A percentile compares a stretch with the other conserved stretches of the same genome.
Evolutionary conservation across 2,888 invertebrate species (phyloP).

Genomic region (Hermaeophaga mercurialis): DNA sequence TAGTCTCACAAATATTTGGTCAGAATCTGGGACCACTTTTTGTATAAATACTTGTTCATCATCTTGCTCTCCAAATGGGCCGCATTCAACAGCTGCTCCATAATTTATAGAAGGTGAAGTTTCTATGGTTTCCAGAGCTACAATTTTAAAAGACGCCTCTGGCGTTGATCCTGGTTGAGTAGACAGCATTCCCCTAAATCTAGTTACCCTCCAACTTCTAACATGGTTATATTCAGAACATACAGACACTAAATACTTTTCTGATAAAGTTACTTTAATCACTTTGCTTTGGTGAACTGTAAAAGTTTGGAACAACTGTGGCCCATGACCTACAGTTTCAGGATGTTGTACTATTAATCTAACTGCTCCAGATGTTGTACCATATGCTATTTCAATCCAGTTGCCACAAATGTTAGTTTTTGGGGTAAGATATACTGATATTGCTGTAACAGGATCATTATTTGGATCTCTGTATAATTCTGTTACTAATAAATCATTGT

Average conservation of each 20-base stretch:
- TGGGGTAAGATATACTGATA: slow-evolving; percentile 98
- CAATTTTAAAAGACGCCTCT: slow-evolving; percentile 94
- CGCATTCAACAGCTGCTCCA: slow-evolving; percentile 61
- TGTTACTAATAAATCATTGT: slow-evolving; percentile 96
- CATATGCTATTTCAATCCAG: slow-evolving; percentile 99
- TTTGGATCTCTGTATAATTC: slow-evolving; percentile 94
- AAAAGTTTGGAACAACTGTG: slow-evolving; percentile 97
- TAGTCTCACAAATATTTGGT: slow-evolving; percentile 89
- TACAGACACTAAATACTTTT: slow-evolving; percentile 93
- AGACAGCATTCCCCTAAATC: slow-evolving; percentile 98
- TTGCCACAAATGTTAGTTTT: slow-evolving; percentile 98
- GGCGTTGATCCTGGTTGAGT: slow-evolving; percentile 98
- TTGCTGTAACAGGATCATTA: slow-evolving; percentile 94
- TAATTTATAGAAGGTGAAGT: slow-evolving; percentile 61
- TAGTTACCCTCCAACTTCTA: slow-evolving; percentile 93
- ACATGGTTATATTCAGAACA: slow-evolving; percentile 99
- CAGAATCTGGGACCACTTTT: slow-evolving; percentile 96
- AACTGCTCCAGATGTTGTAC: slow-evolving; percentile 93
- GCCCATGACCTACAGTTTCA: slow-evolving; percentile 97
- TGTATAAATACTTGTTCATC: slow-evolving; percentile 98
- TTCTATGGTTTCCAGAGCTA: slow-evolving; percentile 78
- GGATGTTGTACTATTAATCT: slow-evolving; percentile 98
- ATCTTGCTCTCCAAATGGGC: slow-evolving; percentile 97
- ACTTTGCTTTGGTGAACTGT: slow-evolving; percentile 96
- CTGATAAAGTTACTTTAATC: slow-evolving; percentile 92